Conservation (phyloP, 2,113 vertebrate species). For the Lipophrys pholis region DNA sequence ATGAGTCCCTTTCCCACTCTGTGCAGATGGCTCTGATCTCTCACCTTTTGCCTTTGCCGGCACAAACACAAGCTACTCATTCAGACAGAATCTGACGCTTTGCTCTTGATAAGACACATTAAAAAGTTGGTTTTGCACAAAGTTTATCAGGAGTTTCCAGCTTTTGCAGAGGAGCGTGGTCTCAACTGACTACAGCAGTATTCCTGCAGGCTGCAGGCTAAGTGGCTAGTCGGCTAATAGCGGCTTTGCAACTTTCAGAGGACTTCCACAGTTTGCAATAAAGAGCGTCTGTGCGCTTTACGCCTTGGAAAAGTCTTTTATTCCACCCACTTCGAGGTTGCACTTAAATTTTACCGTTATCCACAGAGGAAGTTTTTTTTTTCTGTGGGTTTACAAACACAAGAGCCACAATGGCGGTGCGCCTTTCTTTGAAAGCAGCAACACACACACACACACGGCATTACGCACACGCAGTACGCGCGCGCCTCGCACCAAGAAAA, state of each 20-base stretch:
- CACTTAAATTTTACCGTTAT: neutral
- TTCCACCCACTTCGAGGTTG: too few relatives aligned
- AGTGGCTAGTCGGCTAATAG: constrained; percentile 57
- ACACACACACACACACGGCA: neutral
- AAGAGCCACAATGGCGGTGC: constrained; percentile 70
- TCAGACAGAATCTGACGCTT: too few relatives aligned
- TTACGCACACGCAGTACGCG: neutral
- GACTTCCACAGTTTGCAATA: neutral
- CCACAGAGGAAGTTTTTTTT: constrained; percentile 67
- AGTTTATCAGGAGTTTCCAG: too few relatives aligned
- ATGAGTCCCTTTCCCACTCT: neutral
- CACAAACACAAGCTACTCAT: neutral
- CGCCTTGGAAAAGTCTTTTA: too few relatives aligned
- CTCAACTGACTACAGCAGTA: too few relatives aligned
- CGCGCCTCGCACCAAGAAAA: neutral
- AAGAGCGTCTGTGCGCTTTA: too few relatives aligned
- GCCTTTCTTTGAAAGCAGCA: constrained; percentile 38
- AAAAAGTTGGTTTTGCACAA: too few relatives aligned
- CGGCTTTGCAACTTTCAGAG: constrained; percentile 42
- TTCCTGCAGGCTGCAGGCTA: constrained; percentile 45
- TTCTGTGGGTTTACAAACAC: constrained; percentile 44
- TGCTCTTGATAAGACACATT: too few relatives aligned
- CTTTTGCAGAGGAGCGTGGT: too few relatives aligned
- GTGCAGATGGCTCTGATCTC: neutral
- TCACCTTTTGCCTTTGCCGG: neutral